Evolutionary conservation across 2,888 invertebrate genomes (phyloP).

Genomic region (Napeogenes inachia): DNA sequence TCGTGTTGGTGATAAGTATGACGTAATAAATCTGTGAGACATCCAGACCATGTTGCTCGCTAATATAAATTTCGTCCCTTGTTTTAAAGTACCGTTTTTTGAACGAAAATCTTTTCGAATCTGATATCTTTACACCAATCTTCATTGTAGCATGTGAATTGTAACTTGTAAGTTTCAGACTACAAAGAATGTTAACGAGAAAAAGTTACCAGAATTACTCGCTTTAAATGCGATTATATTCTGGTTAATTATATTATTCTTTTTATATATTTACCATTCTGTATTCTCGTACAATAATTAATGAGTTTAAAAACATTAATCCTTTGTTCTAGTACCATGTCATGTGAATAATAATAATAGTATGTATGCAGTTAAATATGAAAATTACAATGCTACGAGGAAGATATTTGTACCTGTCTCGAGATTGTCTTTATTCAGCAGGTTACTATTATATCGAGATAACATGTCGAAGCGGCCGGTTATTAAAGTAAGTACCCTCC

Average conservation of each 20-base stretch:
- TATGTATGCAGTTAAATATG: slow-evolving; percentile 24
- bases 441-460: slow-evolving; percentile 61
- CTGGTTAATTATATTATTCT: background rate
- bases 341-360: slow-evolving; percentile 22
- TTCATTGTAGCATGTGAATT: slow-evolving; percentile 22
- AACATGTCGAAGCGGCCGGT: slow-evolving; percentile 50
- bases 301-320: background rate
- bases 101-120: slow-evolving; percentile 21
- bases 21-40: slow-evolving; percentile 36
- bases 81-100: slow-evolving; percentile 33
- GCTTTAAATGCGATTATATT: background rate
- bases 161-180: slow-evolving; percentile 10
- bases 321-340: slow-evolving; percentile 20
- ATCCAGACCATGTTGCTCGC: slow-evolving; percentile 31
- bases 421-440: slow-evolving; percentile 46
- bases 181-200: slow-evolving; percentile 6
- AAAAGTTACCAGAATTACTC: slow-evolving; percentile 2
- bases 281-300: background rate
- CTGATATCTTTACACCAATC: slow-evolving; percentile 31
- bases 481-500: slow-evolving; percentile 63
- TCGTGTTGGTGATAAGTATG: slow-evolving; percentile 37
- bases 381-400: slow-evolving; percentile 38
- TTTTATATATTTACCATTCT: background rate
- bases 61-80: slow-evolving; percentile 32
- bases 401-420: slow-evolving; percentile 47